A percentile compares a stretch with the other conserved stretches of the same genome.
These are phyloP conservation scores for Bellardia pandia DNA, from an alignment of 2,888 invertebrate genomes.

Conservation along the genomic window DNA sequence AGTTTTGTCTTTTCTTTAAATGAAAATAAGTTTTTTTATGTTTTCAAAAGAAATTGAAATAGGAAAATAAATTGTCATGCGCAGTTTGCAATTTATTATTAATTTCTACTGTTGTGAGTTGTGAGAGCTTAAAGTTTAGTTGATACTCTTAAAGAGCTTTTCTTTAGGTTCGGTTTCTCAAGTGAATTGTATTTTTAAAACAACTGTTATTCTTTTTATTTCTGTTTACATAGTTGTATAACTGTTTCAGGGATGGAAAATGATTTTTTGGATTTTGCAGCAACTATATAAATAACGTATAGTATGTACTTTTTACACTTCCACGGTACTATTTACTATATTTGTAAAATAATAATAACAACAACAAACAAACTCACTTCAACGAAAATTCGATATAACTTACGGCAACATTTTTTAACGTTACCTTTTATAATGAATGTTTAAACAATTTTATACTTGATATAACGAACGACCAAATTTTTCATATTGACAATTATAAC, in stretches of 20 bases:
- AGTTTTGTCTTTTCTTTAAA: not conserved
- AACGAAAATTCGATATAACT: no score
- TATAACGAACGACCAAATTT: no score
- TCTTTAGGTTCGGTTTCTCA: not conserved
- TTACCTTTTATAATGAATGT: no score
- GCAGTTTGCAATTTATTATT: slow-evolving; percentile 3
- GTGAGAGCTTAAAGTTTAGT: not conserved
- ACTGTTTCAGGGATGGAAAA: not conserved
- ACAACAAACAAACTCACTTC: no score
- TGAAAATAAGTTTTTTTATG: not conserved
- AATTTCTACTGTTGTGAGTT: not conserved
- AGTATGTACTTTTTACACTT: no score
- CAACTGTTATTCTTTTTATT: not conserved
- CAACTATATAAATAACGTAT: no score
- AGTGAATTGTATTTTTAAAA: not conserved
- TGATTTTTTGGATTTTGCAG: no score
- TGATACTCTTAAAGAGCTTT: slow-evolving; percentile 19
- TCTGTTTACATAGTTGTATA: slow-evolving; percentile 6
- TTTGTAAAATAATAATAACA: no score
- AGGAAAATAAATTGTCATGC: not conserved
- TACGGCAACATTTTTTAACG: no score
- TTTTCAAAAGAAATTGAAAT: not conserved
- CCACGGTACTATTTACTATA: no score
- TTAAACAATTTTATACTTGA: no score
- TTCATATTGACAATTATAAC: no score